Evolutionary conservation across 2,113 vertebrate genomes (phyloP).

Genomic region (rabbit (Oryctolagus cuniculus)): mOryCun1.1 NC_091440.1:77124501-77125000

Average conservation of each 20-base stretch:
- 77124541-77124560: not conserved
- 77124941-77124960: conserved; percentile 52
- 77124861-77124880: conserved; percentile 70
- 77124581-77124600: not conserved
- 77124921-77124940: conserved; percentile 39
- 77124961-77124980: conserved; percentile 59
- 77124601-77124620: not conserved
- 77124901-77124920: conserved; percentile 49
- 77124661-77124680: not conserved
- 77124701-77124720: not conserved
- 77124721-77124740: not conserved
- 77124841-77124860: not conserved
- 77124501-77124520: not conserved
- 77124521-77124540: not conserved
- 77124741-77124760: not conserved
- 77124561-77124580: not conserved
- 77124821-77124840: conserved; percentile 3
- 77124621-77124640: not conserved
- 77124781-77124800: not conserved
- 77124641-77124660: not conserved
- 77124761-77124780: not conserved
- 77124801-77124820: not conserved
- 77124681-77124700: not conserved
- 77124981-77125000: conserved; percentile 67
- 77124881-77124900: conserved; percentile 64